Base-by-base conservation (phyloP, 2,888 invertebrate species). In the Apotomis turbidana region DNA sequence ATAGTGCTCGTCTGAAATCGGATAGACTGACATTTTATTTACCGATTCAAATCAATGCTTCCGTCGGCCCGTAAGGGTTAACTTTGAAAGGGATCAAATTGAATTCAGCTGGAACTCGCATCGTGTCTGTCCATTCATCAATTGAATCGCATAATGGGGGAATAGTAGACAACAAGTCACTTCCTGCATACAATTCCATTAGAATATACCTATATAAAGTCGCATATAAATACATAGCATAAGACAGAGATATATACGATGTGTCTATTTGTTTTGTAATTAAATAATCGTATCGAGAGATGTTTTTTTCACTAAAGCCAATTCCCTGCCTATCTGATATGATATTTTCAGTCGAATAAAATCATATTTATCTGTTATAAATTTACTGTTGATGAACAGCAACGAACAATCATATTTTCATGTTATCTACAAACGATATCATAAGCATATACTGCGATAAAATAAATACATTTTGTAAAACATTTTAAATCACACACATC, bases 71-170 rank as follows among this genome's bases (percentile, higher is more conserved):
- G 84, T 82, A 90, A 90, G 91, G 90, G 90, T 88, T 88, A 85
- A 80, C 87, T 83, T 79, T 87, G 86, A 89, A 89, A 89, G 88
- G 90, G 88, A 87, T 89, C 87, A 89, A 90, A 90, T 90, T 90
- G 90, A 90, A 90, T 91, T 89, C 82, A 81, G 85, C 83, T 87
- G 85, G 84, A 88, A 87, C 87, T 89, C 90, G 89, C 87, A 49
- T 88, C 89, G 78, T 86, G 83, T 86, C 82, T 87, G 86, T 80
- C 87, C 83, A 91, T 91, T 91, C 90, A 90, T 90, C 90, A 90
- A 89, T 89, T 87, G 90, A 85, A 89, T 87, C 85, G 83, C 78
- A 84, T 88, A 88, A 90, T 89, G 79, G 89, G 84, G 87, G 84
- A 85, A 87, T 87, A 86, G 86, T 88, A 87, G 87, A 85, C 85